phyloP scores from a whole-genome alignment of 2,888 invertebrate genomes.

The Cephus pygmeus region DNA sequence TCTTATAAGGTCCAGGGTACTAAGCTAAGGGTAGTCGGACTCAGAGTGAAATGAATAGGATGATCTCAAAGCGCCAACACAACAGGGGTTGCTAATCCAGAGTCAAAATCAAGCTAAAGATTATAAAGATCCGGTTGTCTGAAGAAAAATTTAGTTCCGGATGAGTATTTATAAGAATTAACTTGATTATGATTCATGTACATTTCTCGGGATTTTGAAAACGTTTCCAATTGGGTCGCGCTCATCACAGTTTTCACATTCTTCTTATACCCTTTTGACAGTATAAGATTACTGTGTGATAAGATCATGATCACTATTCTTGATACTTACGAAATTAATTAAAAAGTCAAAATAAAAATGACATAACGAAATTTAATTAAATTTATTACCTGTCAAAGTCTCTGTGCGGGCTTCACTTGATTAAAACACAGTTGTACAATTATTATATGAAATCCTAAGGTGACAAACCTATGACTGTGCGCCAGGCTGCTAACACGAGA shows the following conservation, averaged over 20 bases:
- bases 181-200: neutral
- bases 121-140: neutral
- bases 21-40: neutral
- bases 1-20: neutral
- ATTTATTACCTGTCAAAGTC: neutral
- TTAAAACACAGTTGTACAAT: neutral
- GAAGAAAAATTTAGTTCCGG: neutral
- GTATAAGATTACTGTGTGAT: neutral
- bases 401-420: neutral
- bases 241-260: neutral
- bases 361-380: neutral
- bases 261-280: neutral
- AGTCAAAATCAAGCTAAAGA: neutral
- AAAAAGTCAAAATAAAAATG: neutral
- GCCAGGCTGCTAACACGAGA: conserved; percentile 78
- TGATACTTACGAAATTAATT: neutral
- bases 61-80: conserved; percentile 5
- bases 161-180: neutral
- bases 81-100: conserved; percentile 6
- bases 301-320: neutral
- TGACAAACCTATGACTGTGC: conserved; percentile 75
- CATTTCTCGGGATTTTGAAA: neutral
- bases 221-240: conserved; percentile 9
- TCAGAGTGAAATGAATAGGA: conserved; percentile 5
- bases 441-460: neutral